Percentiles rank a stretch among this genome's conserved stretches.
Evolutionary conservation across 2,888 invertebrate genomes (phyloP).

Genomic region (Selenia dentaria): DNA sequence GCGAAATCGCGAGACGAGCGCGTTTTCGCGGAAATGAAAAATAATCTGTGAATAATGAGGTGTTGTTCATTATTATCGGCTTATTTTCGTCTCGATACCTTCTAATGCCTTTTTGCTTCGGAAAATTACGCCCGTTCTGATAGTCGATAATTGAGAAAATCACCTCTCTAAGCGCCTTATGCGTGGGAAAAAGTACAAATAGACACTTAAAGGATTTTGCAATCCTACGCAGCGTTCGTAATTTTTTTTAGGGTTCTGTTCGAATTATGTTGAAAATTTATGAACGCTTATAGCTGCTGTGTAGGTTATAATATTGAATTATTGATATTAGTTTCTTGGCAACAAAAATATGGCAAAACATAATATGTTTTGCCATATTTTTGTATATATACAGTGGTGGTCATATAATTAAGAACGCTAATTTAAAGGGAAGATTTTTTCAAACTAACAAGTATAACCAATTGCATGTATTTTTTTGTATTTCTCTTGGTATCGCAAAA

Average conservation of each 20-base stretch:
- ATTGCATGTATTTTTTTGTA: no score
- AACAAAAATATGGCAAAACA: no score
- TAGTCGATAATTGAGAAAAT: slow-evolving; percentile 74
- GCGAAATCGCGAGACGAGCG: neutral
- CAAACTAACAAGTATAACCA: no score
- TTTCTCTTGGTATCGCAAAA: no score
- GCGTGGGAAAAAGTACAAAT: slow-evolving; percentile 63
- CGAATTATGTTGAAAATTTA: no score
- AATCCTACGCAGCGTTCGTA: slow-evolving; percentile 36
- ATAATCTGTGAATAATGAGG: neutral
- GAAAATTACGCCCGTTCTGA: slow-evolving; percentile 68
- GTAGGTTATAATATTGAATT: no score
- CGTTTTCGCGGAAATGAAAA: slow-evolving; percentile 1
- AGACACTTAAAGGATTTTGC: slow-evolving; percentile 71
- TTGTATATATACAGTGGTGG: no score
- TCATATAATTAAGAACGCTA: no score
- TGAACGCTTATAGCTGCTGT: no score
- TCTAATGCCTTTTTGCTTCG: slow-evolving; percentile 56
- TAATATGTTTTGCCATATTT: no score
- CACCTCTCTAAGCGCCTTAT: slow-evolving; percentile 69
- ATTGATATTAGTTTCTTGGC: no score
- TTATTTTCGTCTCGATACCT: slow-evolving; percentile 62
- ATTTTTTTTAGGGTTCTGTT: neutral
- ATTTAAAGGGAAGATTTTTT: no score
- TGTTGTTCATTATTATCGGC: slow-evolving; percentile 62